A percentile compares a stretch with the other conserved stretches of the same genome.
Conservation (phyloP, 2,888 invertebrate genomes). For the Julus scanicus region DNA sequence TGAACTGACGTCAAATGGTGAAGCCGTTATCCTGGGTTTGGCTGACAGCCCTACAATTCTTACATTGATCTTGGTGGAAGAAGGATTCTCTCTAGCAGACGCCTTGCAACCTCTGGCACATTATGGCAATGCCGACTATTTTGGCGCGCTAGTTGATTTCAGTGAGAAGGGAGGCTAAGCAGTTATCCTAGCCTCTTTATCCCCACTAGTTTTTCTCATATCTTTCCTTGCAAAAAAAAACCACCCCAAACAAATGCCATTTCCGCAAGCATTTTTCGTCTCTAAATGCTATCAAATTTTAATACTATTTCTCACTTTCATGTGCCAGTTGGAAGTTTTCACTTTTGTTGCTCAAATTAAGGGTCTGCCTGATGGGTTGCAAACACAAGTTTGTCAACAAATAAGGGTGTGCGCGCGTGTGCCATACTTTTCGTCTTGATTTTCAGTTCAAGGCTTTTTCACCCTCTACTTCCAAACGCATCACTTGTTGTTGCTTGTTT, state of each 20-base stretch:
- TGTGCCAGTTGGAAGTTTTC: constrained; percentile 24
- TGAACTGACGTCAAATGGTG: constrained; percentile 80
- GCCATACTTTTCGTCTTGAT: constrained; percentile 8
- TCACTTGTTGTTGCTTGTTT: constrained; percentile 42
- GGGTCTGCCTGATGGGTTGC: background rate
- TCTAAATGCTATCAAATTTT: constrained; percentile 29
- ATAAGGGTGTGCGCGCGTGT: constrained; percentile 7
- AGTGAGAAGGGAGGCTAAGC: constrained; percentile 20
- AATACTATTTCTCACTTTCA: constrained; percentile 42
- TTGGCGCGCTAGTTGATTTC: constrained; percentile 46
- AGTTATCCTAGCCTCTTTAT: background rate
- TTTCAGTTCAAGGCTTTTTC: constrained; percentile 21
- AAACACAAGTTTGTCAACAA: background rate
- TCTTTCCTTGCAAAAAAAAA: constrained; percentile 26
- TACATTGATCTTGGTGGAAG: constrained; percentile 70
- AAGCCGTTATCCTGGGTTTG: constrained; percentile 76
- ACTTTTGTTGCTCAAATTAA: constrained; percentile 23
- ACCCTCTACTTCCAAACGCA: constrained; percentile 37
- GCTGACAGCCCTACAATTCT: constrained; percentile 75
- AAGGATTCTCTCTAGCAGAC: constrained; percentile 55
- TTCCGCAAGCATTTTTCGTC: constrained; percentile 1
- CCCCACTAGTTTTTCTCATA: background rate
- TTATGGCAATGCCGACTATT: constrained; percentile 57
- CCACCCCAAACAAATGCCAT: background rate
- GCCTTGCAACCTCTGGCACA: constrained; percentile 34